These are phyloP conservation scores for Aythya baeri DNA, from an alignment of 2,113 vertebrate species.

Conservation along the genomic window DNA sequence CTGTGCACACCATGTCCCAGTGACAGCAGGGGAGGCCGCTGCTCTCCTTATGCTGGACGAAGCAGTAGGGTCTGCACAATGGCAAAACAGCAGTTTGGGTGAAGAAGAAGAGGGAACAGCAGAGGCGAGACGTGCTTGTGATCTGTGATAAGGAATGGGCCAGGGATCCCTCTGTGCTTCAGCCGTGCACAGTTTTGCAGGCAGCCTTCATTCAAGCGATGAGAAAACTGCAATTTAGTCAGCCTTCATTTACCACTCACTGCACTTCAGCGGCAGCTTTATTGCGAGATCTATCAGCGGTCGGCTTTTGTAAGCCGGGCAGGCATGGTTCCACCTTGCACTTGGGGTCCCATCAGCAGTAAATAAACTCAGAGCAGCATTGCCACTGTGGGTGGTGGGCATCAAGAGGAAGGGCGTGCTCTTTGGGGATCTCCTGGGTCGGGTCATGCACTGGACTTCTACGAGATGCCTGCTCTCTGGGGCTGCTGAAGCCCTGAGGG, in stretches of 20 bases:
- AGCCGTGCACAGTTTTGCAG: not conserved
- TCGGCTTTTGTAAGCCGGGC: not conserved
- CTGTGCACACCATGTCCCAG: accelerated
- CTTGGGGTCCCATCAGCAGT: conserved; percentile 36
- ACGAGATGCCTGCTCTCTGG: not conserved
- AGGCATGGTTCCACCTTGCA: not conserved
- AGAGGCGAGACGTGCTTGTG: not conserved
- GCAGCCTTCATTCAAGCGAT: not conserved
- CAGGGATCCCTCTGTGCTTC: not conserved
- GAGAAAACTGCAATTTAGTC: conserved; percentile 43
- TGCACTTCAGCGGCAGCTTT: conserved; percentile 22
- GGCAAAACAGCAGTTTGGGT: not conserved
- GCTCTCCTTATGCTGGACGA: accelerated
- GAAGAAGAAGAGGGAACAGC: not conserved
- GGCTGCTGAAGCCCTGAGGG: not conserved
- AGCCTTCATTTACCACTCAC: conserved; percentile 43
- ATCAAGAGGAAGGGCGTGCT: not conserved
- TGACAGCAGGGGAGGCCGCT: not conserved
- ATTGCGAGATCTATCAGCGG: conserved; percentile 12
- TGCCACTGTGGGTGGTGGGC: conserved; percentile 10
- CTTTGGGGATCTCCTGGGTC: not conserved
- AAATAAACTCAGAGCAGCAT: conserved; percentile 27
- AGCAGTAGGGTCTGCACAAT: not conserved
- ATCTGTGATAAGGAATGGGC: not conserved
- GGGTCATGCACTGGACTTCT: not conserved